Conservation (phyloP, 2,888 invertebrate genomes). For the Amiota minor region DNA sequence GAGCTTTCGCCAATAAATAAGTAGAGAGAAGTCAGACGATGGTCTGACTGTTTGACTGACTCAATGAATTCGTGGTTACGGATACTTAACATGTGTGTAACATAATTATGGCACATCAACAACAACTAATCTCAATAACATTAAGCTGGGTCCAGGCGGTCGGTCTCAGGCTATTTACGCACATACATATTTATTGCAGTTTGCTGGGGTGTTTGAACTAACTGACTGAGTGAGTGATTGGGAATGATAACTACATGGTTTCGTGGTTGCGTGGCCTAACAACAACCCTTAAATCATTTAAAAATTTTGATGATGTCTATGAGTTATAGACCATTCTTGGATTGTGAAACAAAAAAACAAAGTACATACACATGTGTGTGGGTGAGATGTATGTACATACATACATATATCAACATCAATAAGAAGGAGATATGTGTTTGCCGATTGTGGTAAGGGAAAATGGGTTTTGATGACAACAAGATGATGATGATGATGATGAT, state of each 20-base stretch:
- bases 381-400: slow-evolving; percentile 28
- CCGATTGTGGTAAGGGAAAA: background rate
- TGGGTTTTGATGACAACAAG: slow-evolving; percentile 12
- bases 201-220: background rate
- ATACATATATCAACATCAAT: too few species aligned
- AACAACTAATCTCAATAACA: slow-evolving; percentile 51
- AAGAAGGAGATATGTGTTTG: too few species aligned
- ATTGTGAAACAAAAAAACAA: too few species aligned
- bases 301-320: slow-evolving; percentile 9
- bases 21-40: too few species aligned
- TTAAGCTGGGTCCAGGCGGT: background rate
- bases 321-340: too few species aligned
- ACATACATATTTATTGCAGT: background rate
- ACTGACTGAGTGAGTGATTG: background rate
- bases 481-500: slow-evolving; percentile 39
- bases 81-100: slow-evolving; percentile 63
- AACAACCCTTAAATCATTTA: slow-evolving; percentile 38
- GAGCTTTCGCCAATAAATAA: too few species aligned
- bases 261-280: slow-evolving; percentile 5
- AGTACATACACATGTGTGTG: background rate
- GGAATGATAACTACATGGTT: background rate
- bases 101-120: slow-evolving; percentile 65
- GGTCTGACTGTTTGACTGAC: background rate
- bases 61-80: slow-evolving; percentile 27
- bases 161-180: background rate